phyloP scores from a whole-genome alignment of 2,888 invertebrate species.

The Drepanosiphum platanoidis region DNA sequence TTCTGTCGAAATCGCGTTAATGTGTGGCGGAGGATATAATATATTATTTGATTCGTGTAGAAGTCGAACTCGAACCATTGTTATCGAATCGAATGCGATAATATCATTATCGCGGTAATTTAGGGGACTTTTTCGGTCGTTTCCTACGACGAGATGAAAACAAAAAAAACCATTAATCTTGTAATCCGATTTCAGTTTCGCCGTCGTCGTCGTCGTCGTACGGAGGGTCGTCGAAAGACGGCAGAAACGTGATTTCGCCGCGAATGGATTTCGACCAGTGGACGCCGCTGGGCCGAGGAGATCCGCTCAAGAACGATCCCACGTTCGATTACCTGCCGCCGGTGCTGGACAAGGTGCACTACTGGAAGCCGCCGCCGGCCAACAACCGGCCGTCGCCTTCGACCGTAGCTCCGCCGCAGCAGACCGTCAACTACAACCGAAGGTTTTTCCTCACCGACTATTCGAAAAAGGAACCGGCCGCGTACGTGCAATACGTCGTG shows the following conservation, averaged over 20 bases:
- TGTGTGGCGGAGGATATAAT: neutral
- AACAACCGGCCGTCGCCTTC: constrained; percentile 59
- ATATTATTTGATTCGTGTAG: neutral
- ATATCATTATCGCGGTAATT: too few relatives aligned
- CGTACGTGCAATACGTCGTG: constrained; percentile 43
- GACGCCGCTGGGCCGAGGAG: constrained; percentile 84
- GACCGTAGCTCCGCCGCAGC: constrained; percentile 46
- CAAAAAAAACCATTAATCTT: too few relatives aligned
- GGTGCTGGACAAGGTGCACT: constrained; percentile 80
- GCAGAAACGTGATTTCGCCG: constrained; percentile 69
- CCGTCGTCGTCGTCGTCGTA: neutral
- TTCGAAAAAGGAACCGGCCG: constrained; percentile 66
- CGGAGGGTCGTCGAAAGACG: neutral
- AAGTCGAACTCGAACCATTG: too few relatives aligned
- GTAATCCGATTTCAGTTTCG: too few relatives aligned
- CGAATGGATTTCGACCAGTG: constrained; percentile 86
- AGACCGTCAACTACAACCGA: constrained; percentile 48
- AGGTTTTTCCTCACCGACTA: constrained; percentile 63
- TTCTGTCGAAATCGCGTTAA: neutral
- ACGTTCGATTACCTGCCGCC: constrained; percentile 88
- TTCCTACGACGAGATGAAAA: too few relatives aligned
- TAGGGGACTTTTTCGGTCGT: too few relatives aligned
- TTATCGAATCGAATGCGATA: too few relatives aligned
- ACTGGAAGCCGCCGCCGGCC: constrained; percentile 77
- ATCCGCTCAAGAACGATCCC: constrained; percentile 84